Evolutionary conservation across 2,888 invertebrate genomes (phyloP).

Genomic region (Tenthredo notha): DNA sequence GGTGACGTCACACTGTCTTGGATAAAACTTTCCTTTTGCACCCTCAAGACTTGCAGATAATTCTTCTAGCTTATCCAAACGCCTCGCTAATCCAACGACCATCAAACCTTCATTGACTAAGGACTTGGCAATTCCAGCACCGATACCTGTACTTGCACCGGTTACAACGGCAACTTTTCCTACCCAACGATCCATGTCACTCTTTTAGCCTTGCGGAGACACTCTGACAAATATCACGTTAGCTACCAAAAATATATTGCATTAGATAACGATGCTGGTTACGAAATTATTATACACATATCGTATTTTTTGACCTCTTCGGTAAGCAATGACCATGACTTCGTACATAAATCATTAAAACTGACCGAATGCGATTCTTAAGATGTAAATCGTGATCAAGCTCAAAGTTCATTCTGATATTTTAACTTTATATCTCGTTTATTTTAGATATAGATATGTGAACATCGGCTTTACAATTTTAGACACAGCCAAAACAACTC

Average conservation of each 20-base stretch:
- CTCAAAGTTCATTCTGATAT: not conserved
- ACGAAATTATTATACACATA: not conserved
- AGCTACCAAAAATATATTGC: not conserved
- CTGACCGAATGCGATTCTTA: not conserved
- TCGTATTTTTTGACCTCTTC: not conserved
- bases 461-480: no score
- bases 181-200: constrained; percentile 81
- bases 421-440: not conserved
- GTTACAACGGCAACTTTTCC: constrained; percentile 84
- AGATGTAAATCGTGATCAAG: not conserved
- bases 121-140: constrained; percentile 78
- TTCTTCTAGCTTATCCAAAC: constrained; percentile 77
- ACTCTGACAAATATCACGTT: not conserved
- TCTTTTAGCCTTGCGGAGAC: not conserved
- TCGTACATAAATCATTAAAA: no score
- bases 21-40: constrained; percentile 71
- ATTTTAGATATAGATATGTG: not conserved
- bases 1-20: constrained; percentile 63
- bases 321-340: not conserved
- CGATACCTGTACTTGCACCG: constrained; percentile 84
- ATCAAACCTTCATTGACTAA: constrained; percentile 79
- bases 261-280: not conserved
- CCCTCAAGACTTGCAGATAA: constrained; percentile 56
- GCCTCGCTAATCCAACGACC: constrained; percentile 81
- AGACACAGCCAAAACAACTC: no score